A percentile compares a stretch with the other conserved stretches of the same genome.
Conservation (phyloP, 1,140 invertebrate species). For the Lycorma delicatula region DNA sequence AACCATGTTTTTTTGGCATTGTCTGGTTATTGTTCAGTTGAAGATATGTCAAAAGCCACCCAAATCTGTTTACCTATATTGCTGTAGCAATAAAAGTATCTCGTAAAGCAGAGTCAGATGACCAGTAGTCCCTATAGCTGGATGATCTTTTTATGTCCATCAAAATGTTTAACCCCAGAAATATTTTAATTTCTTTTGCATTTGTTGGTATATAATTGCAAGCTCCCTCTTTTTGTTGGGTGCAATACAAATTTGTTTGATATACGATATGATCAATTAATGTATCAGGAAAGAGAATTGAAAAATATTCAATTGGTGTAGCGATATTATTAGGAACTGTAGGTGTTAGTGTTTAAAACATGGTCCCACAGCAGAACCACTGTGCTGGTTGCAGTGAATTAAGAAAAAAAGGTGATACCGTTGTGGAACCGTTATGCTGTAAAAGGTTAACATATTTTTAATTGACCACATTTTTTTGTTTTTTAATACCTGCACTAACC, state of each 20-base stretch:
- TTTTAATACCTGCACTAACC: too few species aligned
- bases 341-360: too few species aligned
- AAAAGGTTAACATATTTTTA: too few species aligned
- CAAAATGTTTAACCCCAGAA: background rate
- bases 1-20: background rate
- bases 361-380: too few species aligned
- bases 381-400: too few species aligned
- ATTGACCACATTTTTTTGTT: too few species aligned
- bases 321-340: background rate
- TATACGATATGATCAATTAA: background rate
- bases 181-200: background rate
- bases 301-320: slow-evolving; percentile 1
- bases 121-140: background rate
- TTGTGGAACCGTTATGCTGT: too few species aligned
- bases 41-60: background rate
- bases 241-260: background rate
- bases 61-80: background rate
- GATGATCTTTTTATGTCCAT: background rate
- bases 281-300: background rate
- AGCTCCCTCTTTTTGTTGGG: background rate
- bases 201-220: background rate
- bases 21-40: background rate
- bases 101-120: background rate
- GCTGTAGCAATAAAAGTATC: background rate
- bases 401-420: too few species aligned